Evolutionary conservation across 2,888 invertebrate species (phyloP), one percentile per base, ranked within the genome.

Genomic region (Lasioglossum marginatum): DNA sequence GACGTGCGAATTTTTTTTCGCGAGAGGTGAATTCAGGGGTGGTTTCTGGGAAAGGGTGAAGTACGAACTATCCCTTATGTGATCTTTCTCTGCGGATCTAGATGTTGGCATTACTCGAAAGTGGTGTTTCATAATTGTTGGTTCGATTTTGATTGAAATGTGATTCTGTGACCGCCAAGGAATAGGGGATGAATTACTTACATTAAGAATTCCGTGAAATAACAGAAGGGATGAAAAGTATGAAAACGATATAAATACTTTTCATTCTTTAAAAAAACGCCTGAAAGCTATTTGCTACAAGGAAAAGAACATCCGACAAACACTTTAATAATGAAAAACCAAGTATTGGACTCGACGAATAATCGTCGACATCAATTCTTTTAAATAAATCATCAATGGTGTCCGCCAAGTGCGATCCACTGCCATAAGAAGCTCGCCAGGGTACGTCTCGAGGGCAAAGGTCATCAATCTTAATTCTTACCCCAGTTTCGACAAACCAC

Each of bases 1-100:
- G 71, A 78, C 81, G 74, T 77, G 80, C 66, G 79, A 83, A 86
- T 85, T 84, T 85, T 81, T 43, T 60, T 82, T 66, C 66, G 57
- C 52, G 4, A 10, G 4, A 23, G 27, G 14, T 27, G n/a, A 52
- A n/a, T 23, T n/a, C n/a, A n/a, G 52, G 23, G 52, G 52, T 52
- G 52, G 52, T 52, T 52, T 52, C n/a, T n/a, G 2, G 6, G 16
- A 5, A 31, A 63, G 27, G 63, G 27, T 14, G 63, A 31, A 6
- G 16, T 6, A 63, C 0, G 16, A 27, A 16, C 31, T 2, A 63
- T 31, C 31, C 16, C 63, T 31, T 2, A n/a, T n/a, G n/a, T n/a
- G 6, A 16, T 14, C 31, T 31, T 63, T 31, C 16, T 31, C 12
- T 31, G 6, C 31, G 10, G 27, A 14, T 63, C 31, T 31, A 5